phyloP scores from a whole-genome alignment of 2,888 invertebrate genomes.

The Acutogordius australiensis region DNA sequence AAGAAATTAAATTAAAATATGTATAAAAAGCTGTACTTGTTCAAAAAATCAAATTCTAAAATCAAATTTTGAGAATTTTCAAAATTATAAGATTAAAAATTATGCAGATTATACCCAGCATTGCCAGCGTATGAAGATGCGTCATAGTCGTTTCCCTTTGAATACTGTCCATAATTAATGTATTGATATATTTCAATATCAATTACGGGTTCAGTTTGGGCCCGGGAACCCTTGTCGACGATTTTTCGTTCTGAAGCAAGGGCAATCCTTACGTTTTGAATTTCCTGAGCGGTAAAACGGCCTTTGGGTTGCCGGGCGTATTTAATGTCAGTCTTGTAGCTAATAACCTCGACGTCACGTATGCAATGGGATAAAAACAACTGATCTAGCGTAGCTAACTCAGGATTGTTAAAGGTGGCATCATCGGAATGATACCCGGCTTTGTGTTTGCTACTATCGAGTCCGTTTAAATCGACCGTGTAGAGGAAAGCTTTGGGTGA shows the following conservation, averaged over 20 bases:
- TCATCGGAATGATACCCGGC: not conserved
- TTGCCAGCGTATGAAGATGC: no score
- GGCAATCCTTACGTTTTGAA: not conserved
- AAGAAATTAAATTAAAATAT: no score
- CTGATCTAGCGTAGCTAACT: not conserved
- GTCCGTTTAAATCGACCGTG: not conserved
- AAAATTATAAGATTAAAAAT: no score
- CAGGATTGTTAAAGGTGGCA: not conserved
- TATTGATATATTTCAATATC: slow-evolving; percentile 3
- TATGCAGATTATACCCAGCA: no score
- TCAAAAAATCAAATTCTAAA: no score
- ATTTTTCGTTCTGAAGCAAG: not conserved
- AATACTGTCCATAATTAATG: not conserved
- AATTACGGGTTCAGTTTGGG: not conserved
- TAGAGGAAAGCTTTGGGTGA: not conserved
- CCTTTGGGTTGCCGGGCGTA: not conserved
- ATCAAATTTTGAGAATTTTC: no score
- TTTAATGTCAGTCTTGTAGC: not conserved
- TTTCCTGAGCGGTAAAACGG: not conserved
- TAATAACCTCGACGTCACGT: not conserved
- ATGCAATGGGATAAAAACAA: not conserved
- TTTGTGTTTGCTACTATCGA: not conserved
- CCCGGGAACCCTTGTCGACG: no score
- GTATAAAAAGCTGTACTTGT: no score
- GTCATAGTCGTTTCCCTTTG: not conserved